Percentiles rank a stretch among this genome's conserved stretches.
Conservation (phyloP, 1,140 invertebrate genomes). For the Solen grandis region DNA sequence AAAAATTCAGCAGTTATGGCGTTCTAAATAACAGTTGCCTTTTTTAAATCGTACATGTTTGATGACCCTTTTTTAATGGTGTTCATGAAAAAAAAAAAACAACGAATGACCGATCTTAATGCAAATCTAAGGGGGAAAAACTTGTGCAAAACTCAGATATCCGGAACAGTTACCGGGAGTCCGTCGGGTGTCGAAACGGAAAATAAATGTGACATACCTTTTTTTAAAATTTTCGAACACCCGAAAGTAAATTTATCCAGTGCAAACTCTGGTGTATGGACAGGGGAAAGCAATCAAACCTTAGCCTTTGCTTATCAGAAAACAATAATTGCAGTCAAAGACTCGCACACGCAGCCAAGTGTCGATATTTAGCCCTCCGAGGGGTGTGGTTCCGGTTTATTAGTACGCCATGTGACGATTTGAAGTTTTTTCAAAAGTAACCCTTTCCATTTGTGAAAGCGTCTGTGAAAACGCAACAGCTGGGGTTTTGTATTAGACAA, state of each 20-base stretch:
- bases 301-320: not conserved
- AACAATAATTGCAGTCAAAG: not conserved
- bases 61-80: constrained; percentile 43
- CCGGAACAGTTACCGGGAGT: too few species aligned
- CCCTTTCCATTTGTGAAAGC: not conserved
- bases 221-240: not conserved
- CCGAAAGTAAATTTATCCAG: not conserved
- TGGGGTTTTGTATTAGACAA: not conserved
- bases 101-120: constrained; percentile 48
- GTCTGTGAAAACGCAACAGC: constrained; percentile 8
- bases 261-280: too few species aligned
- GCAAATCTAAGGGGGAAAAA: constrained; percentile 21
- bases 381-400: not conserved
- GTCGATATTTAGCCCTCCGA: not conserved
- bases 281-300: not conserved
- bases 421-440: not conserved
- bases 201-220: not conserved
- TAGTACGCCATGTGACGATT: not conserved
- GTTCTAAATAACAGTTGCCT: constrained; percentile 64
- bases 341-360: not conserved
- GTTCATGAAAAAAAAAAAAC: constrained; percentile 57
- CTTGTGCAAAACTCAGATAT: not conserved
- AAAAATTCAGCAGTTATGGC: constrained; percentile 52
- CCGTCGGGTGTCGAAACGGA: too few species aligned
- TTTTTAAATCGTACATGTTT: constrained; percentile 52